phyloP scores from a whole-genome alignment of 2,888 invertebrate genomes.

The Allolobophora icterica region DNA sequence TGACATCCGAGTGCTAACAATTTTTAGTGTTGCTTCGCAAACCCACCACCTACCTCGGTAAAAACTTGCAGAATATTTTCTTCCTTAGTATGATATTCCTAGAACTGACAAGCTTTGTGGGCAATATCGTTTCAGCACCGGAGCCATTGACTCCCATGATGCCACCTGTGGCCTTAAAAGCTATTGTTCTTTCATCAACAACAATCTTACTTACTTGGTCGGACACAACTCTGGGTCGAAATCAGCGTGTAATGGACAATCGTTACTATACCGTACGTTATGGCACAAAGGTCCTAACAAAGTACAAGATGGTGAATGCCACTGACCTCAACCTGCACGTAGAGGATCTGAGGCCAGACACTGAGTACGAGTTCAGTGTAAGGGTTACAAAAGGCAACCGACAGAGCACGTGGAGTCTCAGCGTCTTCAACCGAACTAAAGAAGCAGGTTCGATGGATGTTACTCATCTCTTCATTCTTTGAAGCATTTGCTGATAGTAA shows the following conservation, averaged over 20 bases:
- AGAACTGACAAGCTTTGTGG: neutral
- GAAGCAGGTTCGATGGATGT: constrained; percentile 69
- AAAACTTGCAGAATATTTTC: neutral
- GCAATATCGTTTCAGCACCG: constrained; percentile 34
- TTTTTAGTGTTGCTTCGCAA: no score
- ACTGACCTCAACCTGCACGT: constrained; percentile 85
- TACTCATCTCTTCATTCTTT: neutral
- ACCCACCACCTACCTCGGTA: neutral
- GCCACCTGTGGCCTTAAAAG: constrained; percentile 84
- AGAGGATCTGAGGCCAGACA: constrained; percentile 71
- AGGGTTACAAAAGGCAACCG: constrained; percentile 78
- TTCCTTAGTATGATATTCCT: neutral
- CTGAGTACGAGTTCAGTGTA: constrained; percentile 91
- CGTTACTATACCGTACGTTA: constrained; percentile 82
- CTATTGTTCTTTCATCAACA: constrained; percentile 85
- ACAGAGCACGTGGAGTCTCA: constrained; percentile 93
- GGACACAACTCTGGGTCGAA: constrained; percentile 81
- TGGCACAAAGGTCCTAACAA: constrained; percentile 39
- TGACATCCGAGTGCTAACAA: no score
- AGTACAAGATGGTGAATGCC: constrained; percentile 75
- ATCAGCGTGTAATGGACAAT: constrained; percentile 84
- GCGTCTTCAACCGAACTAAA: constrained; percentile 85
- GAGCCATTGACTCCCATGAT: constrained; percentile 75
- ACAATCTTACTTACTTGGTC: constrained; percentile 95
- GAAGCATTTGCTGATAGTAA: neutral